These are phyloP conservation scores for Yasuhikotakia modesta DNA, from an alignment of 2,797 vertebrate genomes.

Conservation along the genomic window DNA sequence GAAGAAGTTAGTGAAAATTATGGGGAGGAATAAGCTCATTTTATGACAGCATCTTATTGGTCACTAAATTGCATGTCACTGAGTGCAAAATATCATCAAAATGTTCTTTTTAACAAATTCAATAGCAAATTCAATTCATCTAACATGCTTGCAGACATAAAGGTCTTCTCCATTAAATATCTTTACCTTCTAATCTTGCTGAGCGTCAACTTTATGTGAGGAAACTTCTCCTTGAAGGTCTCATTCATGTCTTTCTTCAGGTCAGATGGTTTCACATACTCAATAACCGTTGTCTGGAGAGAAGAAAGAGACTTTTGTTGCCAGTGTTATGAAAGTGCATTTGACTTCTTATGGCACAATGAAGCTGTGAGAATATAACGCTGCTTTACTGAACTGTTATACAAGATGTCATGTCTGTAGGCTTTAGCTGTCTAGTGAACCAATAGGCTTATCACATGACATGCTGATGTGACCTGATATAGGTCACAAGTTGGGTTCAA, in stretches of 20 bases:
- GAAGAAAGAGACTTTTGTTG: conserved; percentile 40
- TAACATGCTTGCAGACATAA: background rate
- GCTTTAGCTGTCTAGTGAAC: conserved; percentile 4
- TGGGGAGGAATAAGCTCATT: too few species aligned
- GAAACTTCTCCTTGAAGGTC: conserved; percentile 95
- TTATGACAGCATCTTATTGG: too few species aligned
- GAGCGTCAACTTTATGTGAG: conserved; percentile 91
- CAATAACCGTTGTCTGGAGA: conserved; percentile 93
- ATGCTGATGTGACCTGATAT: conserved; percentile 9
- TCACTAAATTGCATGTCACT: too few species aligned
- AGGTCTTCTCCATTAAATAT: background rate
- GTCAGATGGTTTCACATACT: conserved; percentile 96
- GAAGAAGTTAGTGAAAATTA: too few species aligned
- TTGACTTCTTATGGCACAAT: background rate
- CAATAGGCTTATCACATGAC: conserved; percentile 35
- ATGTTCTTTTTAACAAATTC: too few species aligned
- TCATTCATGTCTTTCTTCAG: conserved; percentile 99
- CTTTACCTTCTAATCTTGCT: conserved; percentile 96
- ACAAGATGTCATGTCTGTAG: conserved; percentile 23
- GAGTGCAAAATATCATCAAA: too few species aligned
- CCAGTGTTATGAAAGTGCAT: background rate
- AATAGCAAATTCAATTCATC: background rate
- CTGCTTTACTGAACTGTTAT: background rate
- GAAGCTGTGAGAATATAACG: background rate
- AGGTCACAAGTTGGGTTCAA: conserved; percentile 5